Evolutionary conservation across 2,888 invertebrate species (phyloP), one percentile per base, ranked within the genome.

Genomic region (Adelognathus sp.): DNA sequence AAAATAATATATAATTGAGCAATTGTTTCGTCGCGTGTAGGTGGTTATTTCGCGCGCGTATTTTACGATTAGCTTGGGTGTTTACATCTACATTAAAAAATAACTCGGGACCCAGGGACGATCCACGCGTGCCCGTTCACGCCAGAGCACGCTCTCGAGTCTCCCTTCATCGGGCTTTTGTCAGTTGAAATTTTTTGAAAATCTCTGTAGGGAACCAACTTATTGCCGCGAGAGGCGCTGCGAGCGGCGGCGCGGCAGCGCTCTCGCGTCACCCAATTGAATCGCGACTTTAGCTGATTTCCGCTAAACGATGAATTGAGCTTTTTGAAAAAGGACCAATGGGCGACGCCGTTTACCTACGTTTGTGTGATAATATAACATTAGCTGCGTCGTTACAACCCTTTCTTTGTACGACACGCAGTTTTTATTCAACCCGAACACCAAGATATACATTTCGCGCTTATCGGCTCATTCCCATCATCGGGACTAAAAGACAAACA

Each of bases 301-400:
- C 60, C 52, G 70, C 61, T 52, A 9, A 36, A 41, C 9, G 64
- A 66, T 39, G 60, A 36, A 52, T 29, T 39, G 66, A 29, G 54
- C 39, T 54, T 72, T 72, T 72, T 24, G 46, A 54, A 69, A 75
- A n/a, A 24, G 1, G 24, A 52, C 69, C 60, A 75, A 69, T 67
- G 2, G 27, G 5, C 9, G 24, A 14, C 14, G 4, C 16, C 36
- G 33, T 18, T 11, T 39, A 4, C 11, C 21, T 9, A 9, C 18
- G 24, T 46, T 24, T 3, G 46, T 3, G 4, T 18, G 46, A 46
- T 7, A 46, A 46, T 24, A 46, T 39, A 66, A 52, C 66, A 52
- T 52, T 66, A 11, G 52, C 36, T 52, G 31, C 24, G 3, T n/a
- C 33, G 31, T 18, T 64, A 6, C 64, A 50, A 14, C 52, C 66